A percentile compares a stretch with the other conserved stretches of the same genome.
Conservation (phyloP, 2,797 vertebrate genomes). For the Furcifer pardalis region DNA sequence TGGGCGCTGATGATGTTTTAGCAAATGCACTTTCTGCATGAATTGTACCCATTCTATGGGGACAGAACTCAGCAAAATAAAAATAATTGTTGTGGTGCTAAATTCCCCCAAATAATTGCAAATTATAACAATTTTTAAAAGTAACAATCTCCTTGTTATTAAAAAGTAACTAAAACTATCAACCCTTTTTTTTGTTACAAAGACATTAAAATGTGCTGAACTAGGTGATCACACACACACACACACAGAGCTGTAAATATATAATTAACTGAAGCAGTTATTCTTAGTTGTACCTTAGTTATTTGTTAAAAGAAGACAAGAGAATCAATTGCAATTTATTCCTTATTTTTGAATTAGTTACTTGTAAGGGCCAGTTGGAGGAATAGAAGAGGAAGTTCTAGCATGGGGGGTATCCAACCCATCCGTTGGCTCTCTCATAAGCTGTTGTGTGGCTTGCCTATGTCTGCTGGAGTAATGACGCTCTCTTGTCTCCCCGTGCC, state of each 20-base stretch:
- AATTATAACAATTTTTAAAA: too few relatives aligned
- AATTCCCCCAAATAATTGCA: not conserved
- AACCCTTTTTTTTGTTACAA: too few relatives aligned
- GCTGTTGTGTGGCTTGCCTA: not conserved
- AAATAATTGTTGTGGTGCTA: not conserved
- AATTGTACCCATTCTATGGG: not conserved
- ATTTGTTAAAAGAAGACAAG: not conserved
- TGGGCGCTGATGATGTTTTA: too few relatives aligned
- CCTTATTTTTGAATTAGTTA: not conserved
- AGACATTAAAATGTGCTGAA: too few relatives aligned
- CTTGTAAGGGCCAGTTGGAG: not conserved
- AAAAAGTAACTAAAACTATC: not conserved
- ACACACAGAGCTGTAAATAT: not conserved
- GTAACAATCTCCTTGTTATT: not conserved
- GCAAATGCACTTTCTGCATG: not conserved
- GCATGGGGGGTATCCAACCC: not conserved
- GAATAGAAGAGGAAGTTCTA: not conserved
- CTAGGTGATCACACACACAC: not conserved
- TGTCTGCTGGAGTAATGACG: not conserved
- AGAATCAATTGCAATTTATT: not conserved
- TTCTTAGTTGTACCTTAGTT: not conserved
- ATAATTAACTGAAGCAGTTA: not conserved
- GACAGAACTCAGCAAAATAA: not conserved
- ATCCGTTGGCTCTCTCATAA: not conserved
- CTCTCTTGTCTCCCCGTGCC: conserved; percentile 51